Evolutionary conservation across 2,888 invertebrate species (phyloP).

Genomic region (Macrophya alboannulata): DNA sequence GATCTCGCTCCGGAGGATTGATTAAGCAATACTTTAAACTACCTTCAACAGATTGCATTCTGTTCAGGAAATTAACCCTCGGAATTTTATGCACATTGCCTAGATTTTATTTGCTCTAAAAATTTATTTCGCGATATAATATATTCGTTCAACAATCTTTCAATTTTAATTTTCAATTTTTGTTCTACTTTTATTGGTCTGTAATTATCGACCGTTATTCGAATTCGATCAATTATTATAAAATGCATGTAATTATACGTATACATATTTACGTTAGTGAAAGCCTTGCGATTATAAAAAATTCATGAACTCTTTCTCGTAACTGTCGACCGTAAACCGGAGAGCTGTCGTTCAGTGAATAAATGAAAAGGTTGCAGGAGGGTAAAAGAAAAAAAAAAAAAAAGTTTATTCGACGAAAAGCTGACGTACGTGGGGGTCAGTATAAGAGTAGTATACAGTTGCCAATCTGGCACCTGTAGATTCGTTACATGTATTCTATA

Average conservation of each 20-base stretch:
- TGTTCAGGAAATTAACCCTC: background rate
- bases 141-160: too few relatives aligned
- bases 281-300: background rate
- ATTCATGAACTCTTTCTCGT: constrained; percentile 22
- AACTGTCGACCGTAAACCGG: constrained; percentile 3
- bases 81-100: too few relatives aligned
- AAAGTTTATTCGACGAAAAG: background rate
- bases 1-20: background rate
- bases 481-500: background rate
- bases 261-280: background rate
- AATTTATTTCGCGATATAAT: background rate
- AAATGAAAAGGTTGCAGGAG: constrained; percentile 26
- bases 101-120: background rate
- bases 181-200: background rate
- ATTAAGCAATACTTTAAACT: background rate
- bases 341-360: constrained; percentile 28
- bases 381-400: background rate
- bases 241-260: background rate
- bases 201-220: background rate
- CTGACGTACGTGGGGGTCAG: background rate
- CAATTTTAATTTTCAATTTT: background rate
- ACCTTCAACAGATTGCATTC: background rate
- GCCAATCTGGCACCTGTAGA: constrained; percentile 35
- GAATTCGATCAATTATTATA: background rate
- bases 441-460: background rate